Percentiles rank a stretch among this genome's conserved stretches.
These are phyloP conservation scores for Pyxicephalus adspersus DNA, from an alignment of 2,113 vertebrate genomes.

Conservation along the genomic window DNA sequence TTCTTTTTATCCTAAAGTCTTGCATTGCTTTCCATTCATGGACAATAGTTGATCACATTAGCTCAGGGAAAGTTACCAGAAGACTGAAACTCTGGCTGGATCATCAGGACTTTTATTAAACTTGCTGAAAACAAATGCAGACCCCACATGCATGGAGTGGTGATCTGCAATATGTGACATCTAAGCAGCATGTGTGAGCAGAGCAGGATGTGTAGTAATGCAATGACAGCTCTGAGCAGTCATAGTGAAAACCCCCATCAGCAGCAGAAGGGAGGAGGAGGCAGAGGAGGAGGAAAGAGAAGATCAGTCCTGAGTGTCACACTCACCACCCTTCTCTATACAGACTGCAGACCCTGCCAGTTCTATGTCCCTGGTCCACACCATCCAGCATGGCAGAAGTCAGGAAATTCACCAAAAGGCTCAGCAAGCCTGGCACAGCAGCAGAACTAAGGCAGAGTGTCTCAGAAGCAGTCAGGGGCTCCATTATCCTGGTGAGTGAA, in stretches of 20 bases:
- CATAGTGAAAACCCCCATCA: conserved; percentile 33
- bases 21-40: too few species aligned
- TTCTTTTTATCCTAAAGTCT: too few species aligned
- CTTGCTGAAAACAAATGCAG: too few species aligned
- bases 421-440: conserved; percentile 89
- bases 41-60: too few species aligned
- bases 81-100: too few species aligned
- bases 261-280: conserved; percentile 51
- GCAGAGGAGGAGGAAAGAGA: conserved; percentile 58
- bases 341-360: neutral
- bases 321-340: neutral
- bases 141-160: too few species aligned
- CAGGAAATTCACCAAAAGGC: conserved; percentile 79
- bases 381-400: conserved; percentile 71
- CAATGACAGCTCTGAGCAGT: neutral
- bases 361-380: neutral
- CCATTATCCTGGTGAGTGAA: conserved; percentile 80
- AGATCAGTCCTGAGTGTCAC: conserved; percentile 26
- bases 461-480: conserved; percentile 82
- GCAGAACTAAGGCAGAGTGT: conserved; percentile 89
- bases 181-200: too few species aligned
- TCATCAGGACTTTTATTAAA: too few species aligned
- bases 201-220: too few species aligned
- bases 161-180: too few species aligned
- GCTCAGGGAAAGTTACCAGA: too few species aligned